phyloP scores from a whole-genome alignment of 2,888 invertebrate species.

The Acronicta psi region DNA sequence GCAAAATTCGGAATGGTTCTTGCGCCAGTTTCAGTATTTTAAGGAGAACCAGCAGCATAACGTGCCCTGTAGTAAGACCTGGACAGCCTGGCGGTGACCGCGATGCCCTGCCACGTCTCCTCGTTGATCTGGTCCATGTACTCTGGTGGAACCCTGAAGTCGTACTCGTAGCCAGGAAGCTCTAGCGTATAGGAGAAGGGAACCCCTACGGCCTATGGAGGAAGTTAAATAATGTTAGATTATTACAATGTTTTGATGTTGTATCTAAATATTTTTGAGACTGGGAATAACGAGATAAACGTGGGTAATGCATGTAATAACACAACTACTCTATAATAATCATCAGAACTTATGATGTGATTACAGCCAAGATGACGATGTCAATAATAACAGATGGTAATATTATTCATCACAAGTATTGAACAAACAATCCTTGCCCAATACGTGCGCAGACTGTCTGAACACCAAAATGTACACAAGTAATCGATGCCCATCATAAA shows the following conservation, averaged over 20 bases:
- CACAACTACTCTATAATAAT: no score
- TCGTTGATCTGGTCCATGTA: constrained; percentile 70
- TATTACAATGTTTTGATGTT: no score
- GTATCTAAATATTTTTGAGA: no score
- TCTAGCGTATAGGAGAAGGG: constrained; percentile 75
- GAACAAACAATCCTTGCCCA: neutral
- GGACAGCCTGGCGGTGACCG: constrained; percentile 67
- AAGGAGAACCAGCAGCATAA: constrained; percentile 7
- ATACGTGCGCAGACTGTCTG: constrained; percentile 4
- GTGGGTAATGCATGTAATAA: no score
- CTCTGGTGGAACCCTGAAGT: constrained; percentile 67
- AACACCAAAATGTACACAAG: neutral
- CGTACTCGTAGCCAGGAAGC: constrained; percentile 66
- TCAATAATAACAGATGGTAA: constrained; percentile 2
- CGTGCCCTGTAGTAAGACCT: constrained; percentile 55
- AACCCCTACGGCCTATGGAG: constrained; percentile 61
- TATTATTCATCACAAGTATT: neutral
- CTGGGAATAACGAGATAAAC: no score
- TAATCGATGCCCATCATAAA: constrained; percentile 9
- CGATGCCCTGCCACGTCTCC: constrained; percentile 76
- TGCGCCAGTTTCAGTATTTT: neutral
- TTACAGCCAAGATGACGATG: neutral
- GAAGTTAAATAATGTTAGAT: no score
- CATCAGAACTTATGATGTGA: neutral
- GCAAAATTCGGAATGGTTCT: neutral